phyloP scores from a whole-genome alignment of 1,140 invertebrate genomes.

The Aphidius gifuensis region DNA sequence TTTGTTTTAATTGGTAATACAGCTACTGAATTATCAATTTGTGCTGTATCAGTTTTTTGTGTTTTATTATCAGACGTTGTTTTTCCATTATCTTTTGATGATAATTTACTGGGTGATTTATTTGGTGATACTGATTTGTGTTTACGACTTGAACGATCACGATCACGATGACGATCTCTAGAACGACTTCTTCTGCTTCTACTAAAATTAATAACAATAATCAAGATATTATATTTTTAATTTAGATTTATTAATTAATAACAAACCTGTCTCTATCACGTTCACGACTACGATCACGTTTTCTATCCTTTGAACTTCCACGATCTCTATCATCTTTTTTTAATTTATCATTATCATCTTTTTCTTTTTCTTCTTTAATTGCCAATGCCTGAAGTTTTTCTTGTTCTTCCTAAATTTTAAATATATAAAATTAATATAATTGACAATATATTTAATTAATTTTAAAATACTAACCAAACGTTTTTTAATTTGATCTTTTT shows the following conservation, averaged over 20 bases:
- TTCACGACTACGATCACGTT: slow-evolving; percentile 51
- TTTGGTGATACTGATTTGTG: slow-evolving; percentile 40
- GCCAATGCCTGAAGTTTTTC: slow-evolving; percentile 64
- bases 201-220: background rate
- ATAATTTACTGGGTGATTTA: slow-evolving; percentile 48
- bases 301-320: slow-evolving; percentile 46
- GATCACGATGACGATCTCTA: slow-evolving; percentile 52
- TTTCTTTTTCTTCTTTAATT: slow-evolving; percentile 56
- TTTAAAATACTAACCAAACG: slow-evolving; percentile 59
- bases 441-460: background rate
- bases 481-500: slow-evolving; percentile 95
- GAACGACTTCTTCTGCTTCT: slow-evolving; percentile 56
- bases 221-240: too few relatives aligned
- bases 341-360: slow-evolving; percentile 51
- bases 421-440: slow-evolving; percentile 12
- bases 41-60: slow-evolving; percentile 49
- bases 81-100: slow-evolving; percentile 46
- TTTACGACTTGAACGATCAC: slow-evolving; percentile 52
- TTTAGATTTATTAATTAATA: background rate
- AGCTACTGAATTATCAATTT: slow-evolving; percentile 49
- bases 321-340: slow-evolving; percentile 52
- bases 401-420: slow-evolving; percentile 64
- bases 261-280: slow-evolving; percentile 53
- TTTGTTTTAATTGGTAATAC: slow-evolving; percentile 51
- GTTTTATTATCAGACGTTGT: slow-evolving; percentile 43